Evolutionary conservation across 2,888 invertebrate species (phyloP).

Genomic region (Iphiclides podalirius): DNA sequence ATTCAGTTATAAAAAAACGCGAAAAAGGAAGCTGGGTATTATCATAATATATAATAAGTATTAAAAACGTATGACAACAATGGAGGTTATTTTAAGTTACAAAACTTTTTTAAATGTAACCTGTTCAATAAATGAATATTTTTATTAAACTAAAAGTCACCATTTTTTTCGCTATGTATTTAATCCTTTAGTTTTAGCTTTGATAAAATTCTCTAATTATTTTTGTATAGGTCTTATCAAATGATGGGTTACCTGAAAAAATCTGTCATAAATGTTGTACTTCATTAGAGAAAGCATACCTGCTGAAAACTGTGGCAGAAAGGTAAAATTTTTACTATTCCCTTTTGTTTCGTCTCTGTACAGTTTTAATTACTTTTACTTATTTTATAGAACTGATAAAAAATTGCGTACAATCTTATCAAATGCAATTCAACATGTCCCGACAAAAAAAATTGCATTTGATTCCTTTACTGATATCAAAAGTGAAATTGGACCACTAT

Average conservation of each 20-base stretch:
- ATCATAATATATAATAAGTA: no score
- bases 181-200: no score
- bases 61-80: no score
- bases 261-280: conserved; percentile 69
- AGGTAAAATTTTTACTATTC: conserved; percentile 43
- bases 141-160: no score
- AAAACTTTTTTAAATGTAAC: no score
- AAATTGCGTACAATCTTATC: conserved; percentile 56
- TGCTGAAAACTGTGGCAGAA: conserved; percentile 72
- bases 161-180: no score
- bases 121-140: no score
- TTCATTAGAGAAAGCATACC: conserved; percentile 68
- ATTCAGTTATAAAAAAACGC: no score
- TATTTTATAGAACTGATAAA: conserved; percentile 56
- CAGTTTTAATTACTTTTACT: background rate
- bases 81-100: no score
- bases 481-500: conserved; percentile 67
- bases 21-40: no score
- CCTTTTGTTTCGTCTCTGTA: background rate
- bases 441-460: conserved; percentile 71
- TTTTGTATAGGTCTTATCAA: conserved; percentile 56
- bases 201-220: no score
- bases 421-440: conserved; percentile 44
- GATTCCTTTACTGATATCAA: conserved; percentile 72
- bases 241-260: conserved; percentile 73